Base-by-base conservation (phyloP, 2,888 invertebrate species). In the Petrolisthes cinctipes region DNA sequence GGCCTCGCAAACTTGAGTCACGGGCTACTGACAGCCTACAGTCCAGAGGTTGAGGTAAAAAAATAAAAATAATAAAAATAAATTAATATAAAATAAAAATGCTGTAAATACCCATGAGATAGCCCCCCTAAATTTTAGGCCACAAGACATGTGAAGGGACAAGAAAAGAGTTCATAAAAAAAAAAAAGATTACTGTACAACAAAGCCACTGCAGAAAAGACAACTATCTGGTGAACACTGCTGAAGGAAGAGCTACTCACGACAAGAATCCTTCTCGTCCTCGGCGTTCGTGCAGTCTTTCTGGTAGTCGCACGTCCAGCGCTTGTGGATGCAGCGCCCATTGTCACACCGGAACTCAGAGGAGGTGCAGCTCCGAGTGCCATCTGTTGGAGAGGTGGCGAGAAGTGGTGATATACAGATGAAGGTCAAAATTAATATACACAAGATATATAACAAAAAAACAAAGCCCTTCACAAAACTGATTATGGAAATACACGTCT, bases 281-380 rank as follows among this genome's bases (percentile, higher is more conserved):
- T 91, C 90, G 14, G 86, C 91, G 20, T 86, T 84, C 4, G 79
- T 80, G 79, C 91, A 91, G 82, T 91, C 91, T 71, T 84, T 89
- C 61, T 89, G 90, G 82, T 89, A 91, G 84, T 91, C 90, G 82
- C 98, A 99, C 95, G 97, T 96, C 98, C 98, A 98, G 89, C 97
- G 97, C 91, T 95, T 95, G 5, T 98, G 97, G 87, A 93, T 97
- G 92, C 98, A 99, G 71, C 98, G 95, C 0, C 97, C 97, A 92
- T 98, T 98, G 90, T 96, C 96, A 93, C 99, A 99, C 91, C 96
- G 95, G 92, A 98, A 98, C 93, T 99, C 98, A 17, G 96, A 96
- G 0, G 96, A 94, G 90, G 96, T 96, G 92, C 99, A 99, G 0
- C 98, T 98, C 0, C 98, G 96, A 93, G 53, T 6, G 17, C 51